Percentiles rank a stretch among this genome's conserved stretches.
These are phyloP conservation scores for Chloroclystis v-ata DNA, from an alignment of 2,888 invertebrate species.

Conservation along the genomic window DNA sequence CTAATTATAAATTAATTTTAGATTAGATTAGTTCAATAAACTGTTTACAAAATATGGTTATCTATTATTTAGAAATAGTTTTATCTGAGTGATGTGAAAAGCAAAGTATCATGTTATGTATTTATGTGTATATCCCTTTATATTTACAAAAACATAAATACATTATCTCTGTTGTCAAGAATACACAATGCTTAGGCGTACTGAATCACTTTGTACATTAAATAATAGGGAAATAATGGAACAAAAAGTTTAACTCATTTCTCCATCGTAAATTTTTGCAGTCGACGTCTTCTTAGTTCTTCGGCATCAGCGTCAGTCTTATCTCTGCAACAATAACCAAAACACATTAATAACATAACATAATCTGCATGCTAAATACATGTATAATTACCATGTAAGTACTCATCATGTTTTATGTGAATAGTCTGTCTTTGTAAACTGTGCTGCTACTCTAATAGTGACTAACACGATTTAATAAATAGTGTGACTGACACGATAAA, in stretches of 20 bases:
- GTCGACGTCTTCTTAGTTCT: slow-evolving; percentile 85
- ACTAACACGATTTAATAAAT: no score
- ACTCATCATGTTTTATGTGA: no score
- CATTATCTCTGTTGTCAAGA: slow-evolving; percentile 57
- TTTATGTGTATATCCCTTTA: slow-evolving; percentile 73
- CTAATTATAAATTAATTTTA: slow-evolving; percentile 28
- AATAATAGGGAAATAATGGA: slow-evolving; percentile 58
- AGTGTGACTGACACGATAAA: no score
- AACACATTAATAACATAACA: background rate
- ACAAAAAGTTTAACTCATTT: slow-evolving; percentile 60
- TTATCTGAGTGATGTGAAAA: slow-evolving; percentile 15
- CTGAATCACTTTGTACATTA: slow-evolving; percentile 74
- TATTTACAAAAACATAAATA: slow-evolving; percentile 78
- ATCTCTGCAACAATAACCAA: slow-evolving; percentile 45
- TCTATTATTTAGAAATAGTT: slow-evolving; percentile 29
- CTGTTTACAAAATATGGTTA: slow-evolving; percentile 28
- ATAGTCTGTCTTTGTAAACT: no score
- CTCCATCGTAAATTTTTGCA: slow-evolving; percentile 82
- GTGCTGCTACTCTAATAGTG: no score
- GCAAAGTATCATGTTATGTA: slow-evolving; percentile 57
- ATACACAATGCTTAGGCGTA: slow-evolving; percentile 72
- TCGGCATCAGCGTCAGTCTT: slow-evolving; percentile 76
- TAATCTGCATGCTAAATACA: no score
- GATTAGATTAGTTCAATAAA: slow-evolving; percentile 39
- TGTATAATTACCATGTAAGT: no score